Conservation (phyloP, 2,888 invertebrate species). For the Oscheius sp. region DNA sequence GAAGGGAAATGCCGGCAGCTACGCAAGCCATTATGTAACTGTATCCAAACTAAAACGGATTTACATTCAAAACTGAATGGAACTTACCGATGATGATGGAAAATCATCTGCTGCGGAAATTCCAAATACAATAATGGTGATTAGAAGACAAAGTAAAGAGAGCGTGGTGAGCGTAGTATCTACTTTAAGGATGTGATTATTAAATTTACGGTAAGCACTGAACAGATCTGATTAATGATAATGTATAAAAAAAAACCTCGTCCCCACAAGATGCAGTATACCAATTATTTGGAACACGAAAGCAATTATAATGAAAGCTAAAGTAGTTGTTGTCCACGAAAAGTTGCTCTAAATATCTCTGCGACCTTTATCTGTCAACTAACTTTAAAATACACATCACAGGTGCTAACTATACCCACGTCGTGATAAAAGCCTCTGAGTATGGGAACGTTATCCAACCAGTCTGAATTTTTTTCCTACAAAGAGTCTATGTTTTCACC, state of each 20-base stretch:
- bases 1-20: not conserved
- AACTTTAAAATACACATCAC: too few species aligned
- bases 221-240: not conserved
- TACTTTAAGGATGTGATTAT: conserved; percentile 1
- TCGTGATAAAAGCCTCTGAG: too few species aligned
- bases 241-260: not conserved
- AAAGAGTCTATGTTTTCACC: not conserved
- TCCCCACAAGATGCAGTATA: not conserved
- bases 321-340: not conserved
- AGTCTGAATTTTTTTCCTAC: not conserved
- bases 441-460: not conserved
- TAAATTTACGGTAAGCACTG: not conserved
- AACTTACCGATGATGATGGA: not conserved
- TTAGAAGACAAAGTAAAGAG: not conserved
- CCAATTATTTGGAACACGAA: not conserved
- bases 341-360: not conserved
- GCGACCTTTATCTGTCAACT: too few species aligned
- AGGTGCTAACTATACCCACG: too few species aligned
- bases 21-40: conserved; percentile 2
- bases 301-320: not conserved
- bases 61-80: too few species aligned
- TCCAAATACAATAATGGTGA: not conserved
- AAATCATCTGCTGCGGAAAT: conserved; percentile 7
- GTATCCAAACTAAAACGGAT: conserved; percentile 3
- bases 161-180: not conserved